Evolutionary conservation across 2,888 invertebrate genomes (phyloP).

Genomic region (Plemyria rubiginata): DNA sequence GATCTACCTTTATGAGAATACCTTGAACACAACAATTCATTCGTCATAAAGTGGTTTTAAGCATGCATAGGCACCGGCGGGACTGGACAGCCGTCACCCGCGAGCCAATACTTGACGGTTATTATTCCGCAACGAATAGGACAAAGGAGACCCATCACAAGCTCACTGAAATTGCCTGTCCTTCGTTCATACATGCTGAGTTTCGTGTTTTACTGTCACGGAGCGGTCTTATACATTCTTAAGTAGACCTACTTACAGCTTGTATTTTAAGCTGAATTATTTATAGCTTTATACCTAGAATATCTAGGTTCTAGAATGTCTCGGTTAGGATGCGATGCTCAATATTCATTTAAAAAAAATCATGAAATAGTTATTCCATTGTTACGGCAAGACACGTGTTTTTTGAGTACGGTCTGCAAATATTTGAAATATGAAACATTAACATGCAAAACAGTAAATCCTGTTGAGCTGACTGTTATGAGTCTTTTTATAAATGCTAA

Average conservation of each 20-base stretch:
- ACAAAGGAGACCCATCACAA: constrained; percentile 32
- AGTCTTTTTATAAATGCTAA: too few relatives aligned
- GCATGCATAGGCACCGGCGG: constrained; percentile 17
- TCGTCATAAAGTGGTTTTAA: constrained; percentile 24
- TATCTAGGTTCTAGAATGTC: too few relatives aligned
- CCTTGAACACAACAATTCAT: constrained; percentile 10
- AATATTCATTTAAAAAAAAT: too few relatives aligned
- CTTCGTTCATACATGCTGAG: constrained; percentile 22
- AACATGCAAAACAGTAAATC: neutral
- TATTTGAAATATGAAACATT: too few relatives aligned
- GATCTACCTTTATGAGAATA: neutral
- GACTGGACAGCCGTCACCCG: constrained; percentile 19
- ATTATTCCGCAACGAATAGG: constrained; percentile 25
- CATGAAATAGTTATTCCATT: too few relatives aligned
- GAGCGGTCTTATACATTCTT: constrained; percentile 14
- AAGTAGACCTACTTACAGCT: constrained; percentile 1
- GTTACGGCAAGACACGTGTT: too few relatives aligned
- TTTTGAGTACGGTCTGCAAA: too few relatives aligned
- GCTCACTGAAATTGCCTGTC: constrained; percentile 24
- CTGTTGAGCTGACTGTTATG: neutral
- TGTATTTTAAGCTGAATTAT: neutral
- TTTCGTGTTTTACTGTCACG: constrained; percentile 26
- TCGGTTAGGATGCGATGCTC: too few relatives aligned
- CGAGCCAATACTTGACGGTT: constrained; percentile 28
- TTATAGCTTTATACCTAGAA: too few relatives aligned